Percentiles rank a stretch among this genome's conserved stretches.
Conservation (phyloP, 2,797 vertebrate species). For the Nothura maculosa region DNA sequence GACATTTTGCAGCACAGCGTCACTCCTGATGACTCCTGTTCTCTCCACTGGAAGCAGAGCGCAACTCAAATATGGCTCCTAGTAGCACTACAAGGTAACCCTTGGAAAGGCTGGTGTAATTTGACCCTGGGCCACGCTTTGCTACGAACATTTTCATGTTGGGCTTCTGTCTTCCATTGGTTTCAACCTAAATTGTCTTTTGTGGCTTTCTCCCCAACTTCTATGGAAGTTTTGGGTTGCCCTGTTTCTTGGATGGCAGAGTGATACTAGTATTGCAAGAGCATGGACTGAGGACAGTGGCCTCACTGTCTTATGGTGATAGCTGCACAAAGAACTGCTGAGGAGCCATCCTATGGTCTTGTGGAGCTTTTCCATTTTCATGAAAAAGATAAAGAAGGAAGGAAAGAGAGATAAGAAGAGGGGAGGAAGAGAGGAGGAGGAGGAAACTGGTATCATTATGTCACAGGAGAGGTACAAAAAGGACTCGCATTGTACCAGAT, state of each 20-base stretch:
- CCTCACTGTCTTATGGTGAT: background rate
- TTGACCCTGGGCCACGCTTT: background rate
- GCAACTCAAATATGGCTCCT: background rate
- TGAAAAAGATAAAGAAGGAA: background rate
- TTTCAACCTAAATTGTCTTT: background rate
- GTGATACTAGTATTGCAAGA: background rate
- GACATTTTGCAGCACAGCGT: background rate
- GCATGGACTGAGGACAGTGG: background rate
- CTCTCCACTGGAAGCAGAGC: background rate
- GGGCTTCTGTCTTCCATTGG: background rate
- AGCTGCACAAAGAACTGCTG: background rate
- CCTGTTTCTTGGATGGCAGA: background rate
- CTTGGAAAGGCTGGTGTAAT: background rate
- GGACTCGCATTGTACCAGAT: background rate
- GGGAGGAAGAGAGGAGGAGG: background rate
- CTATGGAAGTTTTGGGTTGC: background rate
- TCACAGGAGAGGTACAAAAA: rapidly evolving
- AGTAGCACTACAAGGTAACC: background rate
- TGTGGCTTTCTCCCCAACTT: background rate
- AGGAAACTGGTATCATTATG: background rate
- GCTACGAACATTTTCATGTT: background rate
- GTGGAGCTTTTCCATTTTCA: background rate
- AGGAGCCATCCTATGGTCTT: background rate
- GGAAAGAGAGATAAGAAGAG: no score
- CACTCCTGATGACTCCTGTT: slow-evolving; percentile 13